These are phyloP conservation scores for Willisornis vidua DNA, from an alignment of 2,113 vertebrate genomes.

Conservation along the genomic window DNA sequence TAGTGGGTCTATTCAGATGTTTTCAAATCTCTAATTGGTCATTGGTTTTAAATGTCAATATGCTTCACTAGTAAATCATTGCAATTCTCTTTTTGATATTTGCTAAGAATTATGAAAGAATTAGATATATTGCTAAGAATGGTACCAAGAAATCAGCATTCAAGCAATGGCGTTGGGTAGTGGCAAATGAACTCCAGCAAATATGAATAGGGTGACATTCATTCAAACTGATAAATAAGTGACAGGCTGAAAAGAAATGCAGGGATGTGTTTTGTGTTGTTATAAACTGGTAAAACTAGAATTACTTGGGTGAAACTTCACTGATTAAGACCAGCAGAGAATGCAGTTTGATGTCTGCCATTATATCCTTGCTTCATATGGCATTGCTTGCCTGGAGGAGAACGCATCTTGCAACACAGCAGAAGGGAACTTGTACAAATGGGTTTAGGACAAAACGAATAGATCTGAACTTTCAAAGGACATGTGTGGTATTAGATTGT, in stretches of 20 bases:
- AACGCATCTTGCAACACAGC: not conserved
- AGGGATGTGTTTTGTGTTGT: not conserved
- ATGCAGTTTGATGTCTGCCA: not conserved
- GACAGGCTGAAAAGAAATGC: not conserved
- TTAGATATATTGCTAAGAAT: not conserved
- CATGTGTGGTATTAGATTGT: not conserved
- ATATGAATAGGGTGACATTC: not conserved
- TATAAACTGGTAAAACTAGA: not conserved
- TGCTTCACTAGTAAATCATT: slow-evolving; percentile 30
- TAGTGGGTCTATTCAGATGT: slow-evolving; percentile 29
- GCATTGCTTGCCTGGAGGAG: not conserved
- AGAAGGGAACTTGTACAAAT: not conserved
- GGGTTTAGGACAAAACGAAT: not conserved
- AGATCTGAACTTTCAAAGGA: not conserved
- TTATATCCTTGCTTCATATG: not conserved
- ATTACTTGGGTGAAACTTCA: not conserved
- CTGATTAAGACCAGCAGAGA: not conserved
- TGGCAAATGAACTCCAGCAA: not conserved
- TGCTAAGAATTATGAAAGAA: slow-evolving; percentile 3
- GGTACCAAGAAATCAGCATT: not conserved
- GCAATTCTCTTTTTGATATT: not conserved
- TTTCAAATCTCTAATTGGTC: slow-evolving; percentile 55
- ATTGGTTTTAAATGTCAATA: slow-evolving; percentile 56
- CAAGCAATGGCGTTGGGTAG: not conserved
- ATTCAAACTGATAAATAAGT: not conserved